These are phyloP conservation scores for Hipparchia sbordonii DNA, from an alignment of 2,888 invertebrate genomes.

Conservation along the genomic window DNA sequence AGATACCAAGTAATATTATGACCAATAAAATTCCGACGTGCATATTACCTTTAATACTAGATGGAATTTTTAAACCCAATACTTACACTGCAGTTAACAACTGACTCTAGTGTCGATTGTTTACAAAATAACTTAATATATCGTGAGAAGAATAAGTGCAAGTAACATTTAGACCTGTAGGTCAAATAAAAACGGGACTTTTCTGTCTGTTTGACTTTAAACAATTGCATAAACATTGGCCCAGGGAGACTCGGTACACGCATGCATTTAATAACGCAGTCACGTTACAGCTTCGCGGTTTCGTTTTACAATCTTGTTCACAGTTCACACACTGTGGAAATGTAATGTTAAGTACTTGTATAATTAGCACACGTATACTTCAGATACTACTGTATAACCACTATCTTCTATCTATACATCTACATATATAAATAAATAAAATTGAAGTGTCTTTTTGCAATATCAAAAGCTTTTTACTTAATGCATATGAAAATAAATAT, in stretches of 20 bases:
- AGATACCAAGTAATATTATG: neutral
- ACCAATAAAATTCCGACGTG: neutral
- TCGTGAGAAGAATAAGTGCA: constrained; percentile 36
- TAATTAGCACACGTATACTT: constrained; percentile 48
- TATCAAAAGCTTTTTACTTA: too few relatives aligned
- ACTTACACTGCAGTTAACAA: neutral
- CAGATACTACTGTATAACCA: too few relatives aligned
- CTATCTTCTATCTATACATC: too few relatives aligned
- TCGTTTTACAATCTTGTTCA: constrained; percentile 68
- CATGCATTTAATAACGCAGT: constrained; percentile 63
- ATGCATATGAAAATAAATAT: too few relatives aligned
- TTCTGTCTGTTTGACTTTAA: constrained; percentile 48
- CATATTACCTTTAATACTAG: neutral
- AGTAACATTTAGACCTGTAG: constrained; percentile 42
- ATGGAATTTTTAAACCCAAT: neutral
- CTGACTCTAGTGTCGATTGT: constrained; percentile 18
- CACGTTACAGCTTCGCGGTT: constrained; percentile 65
- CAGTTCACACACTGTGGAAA: constrained; percentile 49
- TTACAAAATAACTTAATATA: constrained; percentile 39
- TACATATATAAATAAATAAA: too few relatives aligned
- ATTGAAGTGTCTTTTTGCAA: too few relatives aligned
- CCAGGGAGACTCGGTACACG: constrained; percentile 41
- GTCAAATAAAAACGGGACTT: constrained; percentile 50
- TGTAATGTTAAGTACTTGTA: constrained; percentile 47
- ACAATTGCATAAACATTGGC: constrained; percentile 50